phyloP scores from a whole-genome alignment of 2,888 invertebrate genomes.

The Heliothis peltigera region DNA sequence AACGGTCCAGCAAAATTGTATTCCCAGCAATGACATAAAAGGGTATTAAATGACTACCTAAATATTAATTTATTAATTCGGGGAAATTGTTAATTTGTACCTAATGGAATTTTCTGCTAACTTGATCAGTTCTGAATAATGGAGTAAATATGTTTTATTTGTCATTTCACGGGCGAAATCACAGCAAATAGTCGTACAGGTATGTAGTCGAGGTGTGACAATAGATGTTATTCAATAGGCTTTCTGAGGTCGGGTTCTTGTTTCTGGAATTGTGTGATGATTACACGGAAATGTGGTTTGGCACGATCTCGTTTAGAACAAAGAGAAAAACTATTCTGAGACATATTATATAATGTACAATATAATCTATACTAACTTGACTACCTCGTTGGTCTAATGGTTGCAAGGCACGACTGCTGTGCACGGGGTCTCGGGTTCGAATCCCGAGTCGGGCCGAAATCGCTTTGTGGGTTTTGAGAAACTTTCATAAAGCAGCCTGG shows the following conservation, averaged over 20 bases:
- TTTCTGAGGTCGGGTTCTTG: neutral
- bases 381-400: too few relatives aligned
- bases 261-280: constrained; percentile 8
- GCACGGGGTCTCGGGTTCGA: too few relatives aligned
- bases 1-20: constrained; percentile 17
- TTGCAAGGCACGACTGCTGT: too few relatives aligned
- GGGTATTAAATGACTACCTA: constrained; percentile 7
- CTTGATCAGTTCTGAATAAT: neutral
- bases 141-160: neutral
- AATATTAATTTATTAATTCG: neutral
- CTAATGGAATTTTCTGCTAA: neutral
- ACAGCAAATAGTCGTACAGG: neutral
- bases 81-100: neutral
- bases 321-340: neutral
- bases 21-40: constrained; percentile 3
- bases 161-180: neutral
- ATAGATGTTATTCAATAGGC: constrained; percentile 4
- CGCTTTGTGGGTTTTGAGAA: too few relatives aligned
- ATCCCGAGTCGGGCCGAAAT: too few relatives aligned
- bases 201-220: constrained; percentile 1
- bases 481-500: too few relatives aligned
- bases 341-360: neutral
- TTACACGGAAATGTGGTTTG: constrained; percentile 6
- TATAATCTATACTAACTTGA: neutral
- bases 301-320: neutral